These are phyloP conservation scores for Parnassius glacialis DNA, from an alignment of 2,888 invertebrate species.

Conservation along the genomic window DNA sequence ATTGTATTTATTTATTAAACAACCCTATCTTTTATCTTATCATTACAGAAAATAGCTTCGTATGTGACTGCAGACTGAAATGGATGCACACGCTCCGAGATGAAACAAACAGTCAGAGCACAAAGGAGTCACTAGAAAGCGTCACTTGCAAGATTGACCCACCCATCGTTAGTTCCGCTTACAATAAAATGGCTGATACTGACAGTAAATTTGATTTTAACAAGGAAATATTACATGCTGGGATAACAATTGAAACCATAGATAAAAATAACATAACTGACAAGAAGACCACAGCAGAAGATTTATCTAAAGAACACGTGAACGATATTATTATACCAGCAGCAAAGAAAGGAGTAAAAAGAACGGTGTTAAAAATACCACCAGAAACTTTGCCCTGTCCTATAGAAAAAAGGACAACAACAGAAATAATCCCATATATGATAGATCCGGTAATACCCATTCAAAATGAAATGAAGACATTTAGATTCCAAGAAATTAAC, in stretches of 20 bases:
- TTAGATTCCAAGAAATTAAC: conserved; percentile 64
- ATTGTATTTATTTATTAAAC: too few species aligned
- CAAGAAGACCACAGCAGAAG: conserved; percentile 33
- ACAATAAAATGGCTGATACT: conserved; percentile 62
- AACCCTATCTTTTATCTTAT: background rate
- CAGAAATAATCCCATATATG: conserved; percentile 57
- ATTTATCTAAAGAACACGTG: conserved; percentile 19
- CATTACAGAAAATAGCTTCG: conserved; percentile 87
- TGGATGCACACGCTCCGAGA: conserved; percentile 88
- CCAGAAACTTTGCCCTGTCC: conserved; percentile 70
- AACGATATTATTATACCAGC: conserved; percentile 24
- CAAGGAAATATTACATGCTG: conserved; percentile 61
- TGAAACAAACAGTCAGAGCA: conserved; percentile 86
- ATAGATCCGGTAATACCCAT: conserved; percentile 69
- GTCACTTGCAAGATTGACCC: conserved; percentile 86
- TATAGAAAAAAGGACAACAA: conserved; percentile 58
- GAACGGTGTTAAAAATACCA: conserved; percentile 57
- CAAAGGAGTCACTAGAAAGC: conserved; percentile 85
- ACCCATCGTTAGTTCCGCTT: conserved; percentile 69
- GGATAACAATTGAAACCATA: conserved; percentile 59
- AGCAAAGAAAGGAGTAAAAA: conserved; percentile 33
- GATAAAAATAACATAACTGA: conserved; percentile 62
- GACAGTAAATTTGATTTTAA: conserved; percentile 60
- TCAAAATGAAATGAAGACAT: conserved; percentile 75
- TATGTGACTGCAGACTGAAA: conserved; percentile 90